Evolutionary conservation across 2,797 vertebrate species (phyloP).

Genomic region (Poeciliopsis infans): DNA sequence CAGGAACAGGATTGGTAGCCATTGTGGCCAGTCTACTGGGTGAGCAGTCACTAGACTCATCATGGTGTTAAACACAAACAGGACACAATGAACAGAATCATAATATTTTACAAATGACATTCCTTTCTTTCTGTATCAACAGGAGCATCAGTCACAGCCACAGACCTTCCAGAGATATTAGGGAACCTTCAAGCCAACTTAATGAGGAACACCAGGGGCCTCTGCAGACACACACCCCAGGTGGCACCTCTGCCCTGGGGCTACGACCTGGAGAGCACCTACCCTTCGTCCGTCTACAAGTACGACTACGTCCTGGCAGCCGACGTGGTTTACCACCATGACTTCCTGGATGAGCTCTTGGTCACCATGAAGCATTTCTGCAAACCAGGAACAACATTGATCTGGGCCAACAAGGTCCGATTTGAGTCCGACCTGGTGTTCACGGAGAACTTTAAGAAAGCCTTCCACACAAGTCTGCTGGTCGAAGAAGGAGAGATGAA

Average conservation of each 20-base stretch:
- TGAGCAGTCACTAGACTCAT: conserved; percentile 48
- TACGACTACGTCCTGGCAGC: conserved; percentile 93
- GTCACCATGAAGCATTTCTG: conserved; percentile 90
- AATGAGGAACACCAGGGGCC: conserved; percentile 83
- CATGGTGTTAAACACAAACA: background rate
- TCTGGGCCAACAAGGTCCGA: conserved; percentile 95
- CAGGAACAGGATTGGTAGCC: conserved; percentile 91
- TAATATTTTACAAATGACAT: background rate
- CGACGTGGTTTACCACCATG: conserved; percentile 94
- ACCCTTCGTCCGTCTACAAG: conserved; percentile 77
- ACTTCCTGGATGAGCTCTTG: conserved; percentile 85
- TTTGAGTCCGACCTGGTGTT: conserved; percentile 87
- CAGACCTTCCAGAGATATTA: conserved; percentile 87
- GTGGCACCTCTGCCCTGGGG: conserved; percentile 87
- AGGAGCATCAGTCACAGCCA: conserved; percentile 91
- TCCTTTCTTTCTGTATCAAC: conserved; percentile 26
- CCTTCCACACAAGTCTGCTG: conserved; percentile 84
- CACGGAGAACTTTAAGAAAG: conserved; percentile 79
- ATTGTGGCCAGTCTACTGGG: conserved; percentile 91
- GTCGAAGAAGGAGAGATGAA: conserved; percentile 87
- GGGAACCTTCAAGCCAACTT: conserved; percentile 87
- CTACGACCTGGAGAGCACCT: conserved; percentile 76
- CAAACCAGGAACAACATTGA: conserved; percentile 84
- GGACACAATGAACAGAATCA: background rate
- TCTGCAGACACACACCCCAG: conserved; percentile 81